phyloP scores from a whole-genome alignment of 1,140 invertebrate species.

The Chionoecetes opilio region DNA sequence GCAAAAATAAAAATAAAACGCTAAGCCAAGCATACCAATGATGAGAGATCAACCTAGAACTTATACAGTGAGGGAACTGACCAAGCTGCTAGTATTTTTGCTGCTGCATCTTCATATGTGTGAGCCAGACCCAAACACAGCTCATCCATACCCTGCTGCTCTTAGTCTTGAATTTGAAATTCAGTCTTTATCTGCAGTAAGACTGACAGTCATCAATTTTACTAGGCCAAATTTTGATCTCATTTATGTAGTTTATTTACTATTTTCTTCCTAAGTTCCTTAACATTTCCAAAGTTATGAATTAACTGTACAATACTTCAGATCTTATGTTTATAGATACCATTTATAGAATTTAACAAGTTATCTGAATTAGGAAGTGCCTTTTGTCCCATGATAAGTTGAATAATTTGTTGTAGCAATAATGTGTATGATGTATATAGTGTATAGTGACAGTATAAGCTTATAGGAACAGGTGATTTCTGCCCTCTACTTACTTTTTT shows the following conservation, averaged over 20 bases:
- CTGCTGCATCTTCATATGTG: constrained; percentile 63
- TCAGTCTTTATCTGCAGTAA: constrained; percentile 43
- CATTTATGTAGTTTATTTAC: constrained; percentile 71
- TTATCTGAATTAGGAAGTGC: constrained; percentile 80
- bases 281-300: constrained; percentile 71
- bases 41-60: constrained; percentile 33
- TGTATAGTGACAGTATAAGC: constrained; percentile 75
- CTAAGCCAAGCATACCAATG: background rate
- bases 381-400: constrained; percentile 79
- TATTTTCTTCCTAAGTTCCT: constrained; percentile 68
- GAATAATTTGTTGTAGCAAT: constrained; percentile 77
- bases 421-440: constrained; percentile 75
- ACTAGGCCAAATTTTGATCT: constrained; percentile 76
- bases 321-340: constrained; percentile 67
- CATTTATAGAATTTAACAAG: constrained; percentile 69
- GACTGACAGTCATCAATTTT: constrained; percentile 61
- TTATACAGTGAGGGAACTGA: constrained; percentile 67
- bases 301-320: constrained; percentile 47
- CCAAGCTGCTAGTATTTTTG: constrained; percentile 71
- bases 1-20: constrained; percentile 32
- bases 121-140: constrained; percentile 42
- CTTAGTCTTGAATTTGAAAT: background rate
- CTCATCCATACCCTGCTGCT: constrained; percentile 9
- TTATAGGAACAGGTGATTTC: constrained; percentile 76
- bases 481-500: constrained; percentile 77